A percentile compares a stretch with the other conserved stretches of the same genome.
Conservation (phyloP, 2,888 invertebrate genomes). For the Laothoe populi region DNA sequence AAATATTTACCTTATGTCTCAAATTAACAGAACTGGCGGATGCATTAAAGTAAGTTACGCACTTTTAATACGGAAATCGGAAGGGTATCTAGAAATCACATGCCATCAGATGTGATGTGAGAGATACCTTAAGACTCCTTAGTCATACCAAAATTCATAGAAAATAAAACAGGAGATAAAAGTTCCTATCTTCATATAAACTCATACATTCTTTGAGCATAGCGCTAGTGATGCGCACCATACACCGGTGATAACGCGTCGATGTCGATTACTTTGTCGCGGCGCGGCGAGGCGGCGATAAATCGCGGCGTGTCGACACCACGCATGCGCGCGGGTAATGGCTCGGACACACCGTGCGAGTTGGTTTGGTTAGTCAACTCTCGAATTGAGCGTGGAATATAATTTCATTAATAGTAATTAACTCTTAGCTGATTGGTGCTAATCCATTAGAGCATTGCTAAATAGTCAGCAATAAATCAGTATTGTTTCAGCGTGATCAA, state of each 20-base stretch:
- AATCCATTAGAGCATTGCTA: too few species aligned
- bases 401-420: too few species aligned
- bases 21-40: too few species aligned
- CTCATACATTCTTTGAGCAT: slow-evolving; percentile 7
- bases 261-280: slow-evolving; percentile 70
- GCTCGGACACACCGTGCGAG: neutral
- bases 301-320: slow-evolving; percentile 59
- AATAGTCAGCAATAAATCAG: too few species aligned
- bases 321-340: slow-evolving; percentile 35
- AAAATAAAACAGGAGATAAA: neutral
- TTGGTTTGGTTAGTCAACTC: neutral
- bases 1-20: too few species aligned
- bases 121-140: neutral
- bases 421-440: too few species aligned
- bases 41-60: too few species aligned
- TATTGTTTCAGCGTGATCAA: too few species aligned
- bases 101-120: too few species aligned
- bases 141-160: neutral
- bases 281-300: slow-evolving; percentile 57
- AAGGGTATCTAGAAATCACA: too few species aligned
- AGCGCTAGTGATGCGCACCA: slow-evolving; percentile 26
- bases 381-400: too few species aligned
- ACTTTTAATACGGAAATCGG: too few species aligned
- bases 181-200: neutral
- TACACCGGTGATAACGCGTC: slow-evolving; percentile 55